Base-by-base conservation (phyloP, 92 coral and sea anemone species). In the Siderastrea radians region DNA sequence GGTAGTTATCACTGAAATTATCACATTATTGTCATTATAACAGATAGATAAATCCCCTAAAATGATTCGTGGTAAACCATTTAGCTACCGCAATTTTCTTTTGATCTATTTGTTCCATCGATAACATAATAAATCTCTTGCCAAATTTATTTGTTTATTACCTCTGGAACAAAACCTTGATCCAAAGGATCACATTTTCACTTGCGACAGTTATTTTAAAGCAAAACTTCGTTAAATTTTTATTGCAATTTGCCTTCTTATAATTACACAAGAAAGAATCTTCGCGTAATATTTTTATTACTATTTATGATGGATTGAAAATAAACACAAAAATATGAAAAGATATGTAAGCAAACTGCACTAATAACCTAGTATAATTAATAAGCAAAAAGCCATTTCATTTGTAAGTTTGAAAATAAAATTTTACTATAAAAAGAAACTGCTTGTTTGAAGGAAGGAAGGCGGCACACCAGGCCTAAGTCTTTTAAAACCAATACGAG, bases 201-300 rank as follows among this genome's bases (percentile, higher is more conserved):
- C 43, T 60, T 60, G 4, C 68, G 14, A 13, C 17, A 14, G 49
- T 13, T 44, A 48, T 19, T 67, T 49, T 66, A 5, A 51, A 81
- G 67, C 54, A 54, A 55, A 82, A 47, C 45, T 55, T 71, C 77
- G 69, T 82, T 82, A 82, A 82, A 26, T 8, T 46, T 68, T 82
- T 44, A 82, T 69, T 69, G 65, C 77, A 69, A 70, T 82, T 82
- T 48, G n/a, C 44, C 57, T 44, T 51, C 38, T 11, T 3, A 70
- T 69, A 71, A 70, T 55, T 9, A 82, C 78, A 72, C 47, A 69
- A 69, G 50, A 82, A 48, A 62, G 16, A 76, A 76, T 26, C 38
- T 78, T 78, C 52, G 70, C 51, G 54, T 62, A 46, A 64, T 64
- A 72, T 79, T 64, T 49, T 79, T 6, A 65, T 63, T 50, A 64